Evolutionary conservation across 2,113 vertebrate genomes (phyloP).

Genomic region (Eulacestoma nigropectus): DNA sequence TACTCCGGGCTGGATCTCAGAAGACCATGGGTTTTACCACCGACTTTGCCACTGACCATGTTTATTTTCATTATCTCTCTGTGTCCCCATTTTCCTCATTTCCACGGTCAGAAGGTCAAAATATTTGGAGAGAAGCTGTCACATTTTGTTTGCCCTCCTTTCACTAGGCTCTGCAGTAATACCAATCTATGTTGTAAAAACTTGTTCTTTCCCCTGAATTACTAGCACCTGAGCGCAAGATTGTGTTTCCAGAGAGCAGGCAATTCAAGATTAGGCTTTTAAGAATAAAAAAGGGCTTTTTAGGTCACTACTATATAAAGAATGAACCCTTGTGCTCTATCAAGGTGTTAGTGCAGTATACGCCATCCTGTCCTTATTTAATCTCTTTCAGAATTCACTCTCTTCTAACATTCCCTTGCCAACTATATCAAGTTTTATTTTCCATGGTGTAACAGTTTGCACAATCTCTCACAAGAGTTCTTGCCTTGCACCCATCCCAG

Average conservation of each 20-base stretch:
- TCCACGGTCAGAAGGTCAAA: not conserved
- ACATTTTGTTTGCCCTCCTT: not conserved
- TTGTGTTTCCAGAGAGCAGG: not conserved
- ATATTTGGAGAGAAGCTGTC: not conserved
- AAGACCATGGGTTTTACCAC: not conserved
- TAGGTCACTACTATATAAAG: not conserved
- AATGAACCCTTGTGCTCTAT: not conserved
- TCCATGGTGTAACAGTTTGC: not conserved
- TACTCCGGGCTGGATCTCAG: not conserved
- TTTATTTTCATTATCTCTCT: not conserved
- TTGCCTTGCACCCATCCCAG: not conserved
- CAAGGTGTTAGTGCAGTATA: not conserved
- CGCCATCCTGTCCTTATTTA: not conserved
- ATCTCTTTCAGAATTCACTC: not conserved
- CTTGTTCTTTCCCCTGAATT: not conserved
- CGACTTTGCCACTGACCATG: not conserved
- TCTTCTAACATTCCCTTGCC: not conserved
- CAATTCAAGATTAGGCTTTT: not conserved
- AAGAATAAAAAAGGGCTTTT: not conserved
- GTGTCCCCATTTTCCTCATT: not conserved
- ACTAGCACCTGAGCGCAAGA: not conserved
- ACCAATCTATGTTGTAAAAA: not conserved
- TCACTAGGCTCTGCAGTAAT: not conserved
- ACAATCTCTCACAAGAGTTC: not conserved
- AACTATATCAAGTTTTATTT: not conserved